A percentile compares a stretch with the other conserved stretches of the same genome.
Conservation (phyloP, 2,113 vertebrate genomes). For the Mastomys coucha region DNA sequence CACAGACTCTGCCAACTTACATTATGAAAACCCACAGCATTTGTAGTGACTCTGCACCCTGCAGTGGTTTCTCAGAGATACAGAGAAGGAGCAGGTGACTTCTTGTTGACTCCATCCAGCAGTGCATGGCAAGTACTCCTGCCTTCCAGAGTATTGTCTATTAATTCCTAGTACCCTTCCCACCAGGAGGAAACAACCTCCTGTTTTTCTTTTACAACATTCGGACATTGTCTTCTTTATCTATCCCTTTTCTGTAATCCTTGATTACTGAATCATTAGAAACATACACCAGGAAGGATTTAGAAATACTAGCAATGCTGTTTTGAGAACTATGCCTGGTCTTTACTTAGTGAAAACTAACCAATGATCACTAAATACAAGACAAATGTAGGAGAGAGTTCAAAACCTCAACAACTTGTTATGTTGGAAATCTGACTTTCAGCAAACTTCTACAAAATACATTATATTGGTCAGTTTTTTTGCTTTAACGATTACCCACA, state of each 20-base stretch:
- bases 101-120: neutral
- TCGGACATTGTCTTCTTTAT: neutral
- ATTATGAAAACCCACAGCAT: neutral
- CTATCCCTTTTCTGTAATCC: neutral
- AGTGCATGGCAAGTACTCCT: neutral
- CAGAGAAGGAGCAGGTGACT: neutral
- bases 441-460: neutral
- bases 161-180: neutral
- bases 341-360: slow-evolving; percentile 10
- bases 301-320: neutral
- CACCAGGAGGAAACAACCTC: neutral
- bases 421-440: slow-evolving; percentile 27
- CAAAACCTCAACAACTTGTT: neutral
- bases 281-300: neutral
- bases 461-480: neutral
- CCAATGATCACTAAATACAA: slow-evolving; percentile 13
- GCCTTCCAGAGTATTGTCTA: neutral
- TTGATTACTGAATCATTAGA: neutral
- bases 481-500: neutral
- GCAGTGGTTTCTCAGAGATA: neutral
- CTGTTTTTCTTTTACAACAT: neutral
- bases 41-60: neutral
- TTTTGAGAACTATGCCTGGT: neutral
- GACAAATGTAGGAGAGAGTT: neutral
- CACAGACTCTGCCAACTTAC: neutral